Conservation (phyloP, 2,113 vertebrate species). For the Chelonoidis abingdonii region DNA sequence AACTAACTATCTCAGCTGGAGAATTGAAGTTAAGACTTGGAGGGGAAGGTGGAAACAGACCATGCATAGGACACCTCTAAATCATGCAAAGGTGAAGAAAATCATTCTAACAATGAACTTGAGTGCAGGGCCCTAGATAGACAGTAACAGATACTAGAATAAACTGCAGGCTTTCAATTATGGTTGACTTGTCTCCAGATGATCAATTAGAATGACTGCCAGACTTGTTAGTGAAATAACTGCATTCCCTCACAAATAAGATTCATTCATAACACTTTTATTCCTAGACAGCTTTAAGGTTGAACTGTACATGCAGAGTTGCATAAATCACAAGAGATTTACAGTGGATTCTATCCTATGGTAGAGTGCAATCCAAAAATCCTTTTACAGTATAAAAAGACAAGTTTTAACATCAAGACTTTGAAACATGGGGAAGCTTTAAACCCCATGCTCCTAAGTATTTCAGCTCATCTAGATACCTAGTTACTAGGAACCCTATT, state of each 20-base stretch:
- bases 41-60: background rate
- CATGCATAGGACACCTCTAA: background rate
- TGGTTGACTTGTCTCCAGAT: too few species aligned
- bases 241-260: too few species aligned
- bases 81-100: background rate
- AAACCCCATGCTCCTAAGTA: background rate
- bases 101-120: too few species aligned
- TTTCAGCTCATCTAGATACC: constrained; percentile 70
- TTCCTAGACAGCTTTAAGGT: constrained; percentile 73
- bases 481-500: constrained; percentile 74
- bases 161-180: background rate
- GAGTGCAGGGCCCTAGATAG: background rate
- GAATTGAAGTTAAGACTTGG: background rate
- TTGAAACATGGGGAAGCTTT: constrained; percentile 3
- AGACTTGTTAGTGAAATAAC: too few species aligned
- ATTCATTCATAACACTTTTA: constrained; percentile 74
- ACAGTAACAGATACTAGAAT: background rate
- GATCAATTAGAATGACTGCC: background rate
- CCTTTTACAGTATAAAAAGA: constrained; percentile 69
- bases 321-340: constrained; percentile 72
- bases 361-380: constrained; percentile 75
- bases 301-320: constrained; percentile 80
- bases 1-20: background rate
- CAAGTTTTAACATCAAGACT: constrained; percentile 70
- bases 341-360: constrained; percentile 76